Evolutionary conservation across 2,113 vertebrate species (phyloP), one percentile per base, ranked within the genome.

Genomic region (Tyrannus savana): DNA sequence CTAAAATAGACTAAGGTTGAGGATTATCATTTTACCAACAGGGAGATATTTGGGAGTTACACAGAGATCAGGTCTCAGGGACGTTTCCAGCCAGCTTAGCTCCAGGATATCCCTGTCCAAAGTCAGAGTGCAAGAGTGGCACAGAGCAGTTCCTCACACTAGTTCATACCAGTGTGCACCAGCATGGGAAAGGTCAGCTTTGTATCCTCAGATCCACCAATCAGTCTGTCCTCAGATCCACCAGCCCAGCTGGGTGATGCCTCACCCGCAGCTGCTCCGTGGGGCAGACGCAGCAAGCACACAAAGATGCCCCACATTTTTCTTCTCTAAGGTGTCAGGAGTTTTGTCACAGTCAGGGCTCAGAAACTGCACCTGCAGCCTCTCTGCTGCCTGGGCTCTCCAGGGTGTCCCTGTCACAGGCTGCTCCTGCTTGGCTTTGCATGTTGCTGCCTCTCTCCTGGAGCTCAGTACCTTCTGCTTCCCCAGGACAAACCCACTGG

Each of bases 161-260:
- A 18, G n/a, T 33, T 27, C n/a, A 27, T 85, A 31, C 15, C 49
- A 35, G 15, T 39, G 22, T 33, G 59, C 35, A 16, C 73, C 16
- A 19, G 47, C 77, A 44, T 39, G 59, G 59, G 47, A 82, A 84
- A 76, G 21, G 56, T 4, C 47, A 93, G 87, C 84, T 96, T 95
- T 94, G 87, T 95, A 91, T 93, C 91, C 94, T 96, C 94, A 95
- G 90, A 95, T 95, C 92, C 94, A 95, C 94, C 93, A 91, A 69
- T 95, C 92, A 37, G 37, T 37, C 37, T 96, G 83, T 93, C 91
- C 94, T 96, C 94, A 95, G 90, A 95, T 95, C 92, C 94, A 95
- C 94, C 93, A 91, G 67, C 94, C 92, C 94, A 87, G 90, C 52
- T 28, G 63, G 90, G 42, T 84, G 85, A 64, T 59, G 71, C 52